These are phyloP conservation scores for Pseudomyrmex sp. DNA, from an alignment of 1,140 invertebrate species.

Conservation along the genomic window DNA sequence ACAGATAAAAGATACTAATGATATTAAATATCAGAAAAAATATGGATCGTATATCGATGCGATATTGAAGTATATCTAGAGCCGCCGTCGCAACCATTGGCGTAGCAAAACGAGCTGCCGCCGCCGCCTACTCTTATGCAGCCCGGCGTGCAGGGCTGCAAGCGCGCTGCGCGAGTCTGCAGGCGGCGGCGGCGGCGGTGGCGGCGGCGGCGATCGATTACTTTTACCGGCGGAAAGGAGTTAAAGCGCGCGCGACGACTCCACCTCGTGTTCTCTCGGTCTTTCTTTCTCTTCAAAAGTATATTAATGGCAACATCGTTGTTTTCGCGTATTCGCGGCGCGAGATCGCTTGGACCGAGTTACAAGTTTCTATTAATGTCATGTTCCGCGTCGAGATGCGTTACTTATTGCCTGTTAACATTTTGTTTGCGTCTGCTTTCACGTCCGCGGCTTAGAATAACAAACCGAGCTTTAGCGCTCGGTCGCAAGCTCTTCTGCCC, in stretches of 20 bases:
- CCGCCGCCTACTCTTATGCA: slow-evolving; percentile 71
- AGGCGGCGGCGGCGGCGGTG: slow-evolving; percentile 43
- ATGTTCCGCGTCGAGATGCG: slow-evolving; percentile 11
- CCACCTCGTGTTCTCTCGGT: slow-evolving; percentile 51
- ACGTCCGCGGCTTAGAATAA: slow-evolving; percentile 17
- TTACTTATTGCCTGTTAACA: slow-evolving; percentile 23
- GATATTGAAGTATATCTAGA: background rate
- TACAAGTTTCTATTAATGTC: slow-evolving; percentile 46
- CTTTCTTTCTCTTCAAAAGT: background rate
- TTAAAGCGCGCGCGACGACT: slow-evolving; percentile 57
- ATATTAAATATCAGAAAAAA: slow-evolving; percentile 1
- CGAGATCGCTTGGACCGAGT: slow-evolving; percentile 15
- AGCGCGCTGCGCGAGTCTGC: slow-evolving; percentile 70
- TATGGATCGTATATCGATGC: background rate
- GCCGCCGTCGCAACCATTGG: slow-evolving; percentile 57
- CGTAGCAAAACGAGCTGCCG: slow-evolving; percentile 47
- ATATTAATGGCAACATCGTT: slow-evolving; percentile 36
- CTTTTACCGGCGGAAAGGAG: slow-evolving; percentile 70
- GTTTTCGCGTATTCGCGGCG: background rate
- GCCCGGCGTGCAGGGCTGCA: slow-evolving; percentile 66
- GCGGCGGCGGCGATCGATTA: slow-evolving; percentile 69
- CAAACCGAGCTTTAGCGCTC: background rate
- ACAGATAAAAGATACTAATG: too few relatives aligned
- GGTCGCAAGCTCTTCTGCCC: too few relatives aligned
- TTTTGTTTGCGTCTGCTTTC: slow-evolving; percentile 2